Evolutionary conservation across 2,797 vertebrate genomes (phyloP).

Genomic region (Melanotaenia maccullochi): DNA sequence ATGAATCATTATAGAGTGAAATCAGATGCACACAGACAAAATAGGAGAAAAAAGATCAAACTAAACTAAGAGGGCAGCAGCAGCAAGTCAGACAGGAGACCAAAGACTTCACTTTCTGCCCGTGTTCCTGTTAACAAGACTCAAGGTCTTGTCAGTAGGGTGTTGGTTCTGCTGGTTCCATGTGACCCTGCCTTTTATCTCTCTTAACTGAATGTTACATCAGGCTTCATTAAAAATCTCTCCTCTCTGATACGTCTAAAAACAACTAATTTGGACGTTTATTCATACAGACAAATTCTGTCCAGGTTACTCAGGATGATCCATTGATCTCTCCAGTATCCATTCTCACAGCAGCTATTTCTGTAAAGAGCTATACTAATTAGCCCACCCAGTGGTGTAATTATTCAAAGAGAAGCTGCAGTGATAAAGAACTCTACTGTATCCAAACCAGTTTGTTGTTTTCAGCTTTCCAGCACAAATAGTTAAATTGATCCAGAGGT

Average conservation of each 20-base stretch:
- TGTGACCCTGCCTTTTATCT: slow-evolving; percentile 22
- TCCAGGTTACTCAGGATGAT: not conserved
- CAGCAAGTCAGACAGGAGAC: slow-evolving; percentile 26
- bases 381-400: not conserved
- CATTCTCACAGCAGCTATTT: not conserved
- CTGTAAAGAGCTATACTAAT: not conserved
- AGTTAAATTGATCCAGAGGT: not conserved
- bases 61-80: not conserved
- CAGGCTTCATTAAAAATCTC: slow-evolving; percentile 9
- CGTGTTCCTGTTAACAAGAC: slow-evolving; percentile 25
- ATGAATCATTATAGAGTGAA: not conserved
- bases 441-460: not conserved
- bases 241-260: not conserved
- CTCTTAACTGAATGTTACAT: slow-evolving; percentile 7
- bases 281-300: not conserved
- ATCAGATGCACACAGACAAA: not conserved
- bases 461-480: slow-evolving; percentile 11
- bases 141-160: slow-evolving; percentile 18
- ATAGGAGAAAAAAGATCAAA: not conserved
- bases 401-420: not conserved
- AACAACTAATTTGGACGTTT: not conserved
- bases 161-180: slow-evolving; percentile 30
- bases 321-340: not conserved
- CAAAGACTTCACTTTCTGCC: slow-evolving; percentile 48
- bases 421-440: not conserved